A percentile compares a stretch with the other conserved stretches of the same genome.
These are phyloP conservation scores for Tauraco hartlaubi DNA, from an alignment of 2,797 vertebrate species.

Conservation along the genomic window DNA sequence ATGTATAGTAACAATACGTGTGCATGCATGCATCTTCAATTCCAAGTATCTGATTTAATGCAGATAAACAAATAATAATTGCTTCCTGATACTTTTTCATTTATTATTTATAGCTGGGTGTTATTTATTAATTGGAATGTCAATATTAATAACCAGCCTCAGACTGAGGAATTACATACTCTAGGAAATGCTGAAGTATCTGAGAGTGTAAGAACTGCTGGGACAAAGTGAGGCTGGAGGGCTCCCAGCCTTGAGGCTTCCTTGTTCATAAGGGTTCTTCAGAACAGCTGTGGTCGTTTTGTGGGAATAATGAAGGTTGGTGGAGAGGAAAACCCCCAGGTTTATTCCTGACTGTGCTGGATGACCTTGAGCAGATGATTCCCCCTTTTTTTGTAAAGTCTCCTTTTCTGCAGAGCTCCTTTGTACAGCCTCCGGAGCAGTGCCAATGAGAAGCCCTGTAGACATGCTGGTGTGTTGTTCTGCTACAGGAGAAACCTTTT, in stretches of 20 bases:
- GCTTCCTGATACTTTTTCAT: background rate
- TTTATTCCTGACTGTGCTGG: background rate
- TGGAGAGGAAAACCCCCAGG: background rate
- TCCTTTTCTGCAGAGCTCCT: background rate
- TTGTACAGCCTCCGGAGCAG: background rate
- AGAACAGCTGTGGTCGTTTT: background rate
- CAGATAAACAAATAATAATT: background rate
- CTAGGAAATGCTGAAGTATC: background rate
- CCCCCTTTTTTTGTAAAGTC: background rate
- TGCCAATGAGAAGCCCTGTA: background rate
- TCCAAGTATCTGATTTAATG: background rate
- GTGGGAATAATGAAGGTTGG: background rate
- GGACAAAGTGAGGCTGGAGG: background rate
- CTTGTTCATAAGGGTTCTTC: background rate
- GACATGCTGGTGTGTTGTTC: background rate
- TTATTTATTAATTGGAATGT: background rate
- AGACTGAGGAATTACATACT: background rate
- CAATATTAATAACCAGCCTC: background rate
- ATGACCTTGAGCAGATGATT: background rate
- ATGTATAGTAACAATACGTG: background rate
- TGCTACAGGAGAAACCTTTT: background rate
- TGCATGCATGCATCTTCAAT: fast-evolving
- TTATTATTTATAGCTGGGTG: background rate
- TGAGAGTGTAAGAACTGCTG: background rate
- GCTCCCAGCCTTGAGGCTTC: background rate